Evolutionary conservation across 2,113 vertebrate genomes (phyloP).

Genomic region (Oenanthe melanoleuca): DNA sequence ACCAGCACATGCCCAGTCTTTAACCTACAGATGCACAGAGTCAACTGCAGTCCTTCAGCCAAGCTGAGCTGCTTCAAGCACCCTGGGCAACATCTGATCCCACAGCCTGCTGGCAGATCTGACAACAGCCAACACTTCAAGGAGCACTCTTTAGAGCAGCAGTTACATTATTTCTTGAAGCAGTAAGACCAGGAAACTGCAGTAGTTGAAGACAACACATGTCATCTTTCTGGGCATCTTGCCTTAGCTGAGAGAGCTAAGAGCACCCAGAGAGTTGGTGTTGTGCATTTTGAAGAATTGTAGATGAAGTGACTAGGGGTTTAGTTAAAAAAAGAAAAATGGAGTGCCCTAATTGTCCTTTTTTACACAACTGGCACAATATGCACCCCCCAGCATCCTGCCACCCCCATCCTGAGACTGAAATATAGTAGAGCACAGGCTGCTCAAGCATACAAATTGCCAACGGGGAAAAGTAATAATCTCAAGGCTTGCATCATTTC

Average conservation of each 20-base stretch:
- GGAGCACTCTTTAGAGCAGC: neutral
- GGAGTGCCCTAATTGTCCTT: constrained; percentile 3
- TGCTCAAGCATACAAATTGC: constrained; percentile 32
- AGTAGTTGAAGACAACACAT: constrained; percentile 1
- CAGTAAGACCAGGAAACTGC: neutral
- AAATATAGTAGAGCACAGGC: neutral
- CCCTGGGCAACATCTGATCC: neutral
- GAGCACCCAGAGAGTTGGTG: neutral
- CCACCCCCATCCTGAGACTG: neutral
- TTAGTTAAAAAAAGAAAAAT: neutral
- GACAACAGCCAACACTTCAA: neutral
- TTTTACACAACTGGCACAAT: constrained; percentile 16
- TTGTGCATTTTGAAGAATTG: neutral
- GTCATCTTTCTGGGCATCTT: constrained; percentile 25
- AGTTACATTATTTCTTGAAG: neutral
- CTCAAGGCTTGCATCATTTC: constrained; percentile 68
- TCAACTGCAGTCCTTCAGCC: neutral
- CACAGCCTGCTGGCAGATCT: neutral
- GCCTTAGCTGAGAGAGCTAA: neutral
- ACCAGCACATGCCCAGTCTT: neutral
- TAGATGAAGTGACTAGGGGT: neutral
- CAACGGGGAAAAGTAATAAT: constrained; percentile 54
- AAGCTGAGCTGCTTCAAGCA: neutral
- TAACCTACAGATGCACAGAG: neutral
- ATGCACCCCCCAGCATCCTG: neutral